Evolutionary conservation across 2,888 invertebrate species (phyloP), one percentile per base, ranked within the genome.

Genomic region (Conistra vaccinii): DNA sequence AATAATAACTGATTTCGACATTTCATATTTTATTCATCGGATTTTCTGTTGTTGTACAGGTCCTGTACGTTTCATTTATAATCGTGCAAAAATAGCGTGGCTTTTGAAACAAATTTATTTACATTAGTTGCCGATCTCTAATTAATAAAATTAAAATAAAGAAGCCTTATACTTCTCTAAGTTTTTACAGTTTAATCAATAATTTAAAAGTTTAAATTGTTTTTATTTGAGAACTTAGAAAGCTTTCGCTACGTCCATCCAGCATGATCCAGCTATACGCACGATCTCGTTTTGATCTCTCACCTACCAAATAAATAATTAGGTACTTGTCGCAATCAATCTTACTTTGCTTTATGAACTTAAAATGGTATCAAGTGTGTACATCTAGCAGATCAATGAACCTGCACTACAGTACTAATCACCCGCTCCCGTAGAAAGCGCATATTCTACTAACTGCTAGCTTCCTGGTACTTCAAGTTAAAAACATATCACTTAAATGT

Each of bases 361-460:
- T 14, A 63, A 53, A 60, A 42, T n/a, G 2, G 10, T 9, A 62
- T 26, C 9, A 29, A 72, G n/a, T 74, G 53, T 12, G 51, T 35
- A 26, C n/a, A 69, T 66, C 76, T 48, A 68, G 55, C 29, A 68
- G 26, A 74, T 60, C 82, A 82, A 71, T 68, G 53, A 60, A 12
- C 55, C 3, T 23, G 51, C 1, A 23, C 32, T 76, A 76, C 1
- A 23, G 26, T 76, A 76, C 79, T 87, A 89, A 87, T 86, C 85
- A 86, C 82, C 83, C 71, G 79, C 65, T 73, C 78, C 76, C 75
- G 77, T 87, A 88, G 86, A 90, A 90, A 89, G 87, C 86, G 60
- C 76, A 62, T 80, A 80, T 60, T 79, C 78, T 67, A 75, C 77
- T 78, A 48, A 70, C 62, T 78, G 10, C 65, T 72, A 62, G 63